Evolutionary conservation across 2,113 vertebrate species (phyloP), one percentile per base, ranked within the genome.

Genomic region (Rhinopithecus roxellana): DNA sequence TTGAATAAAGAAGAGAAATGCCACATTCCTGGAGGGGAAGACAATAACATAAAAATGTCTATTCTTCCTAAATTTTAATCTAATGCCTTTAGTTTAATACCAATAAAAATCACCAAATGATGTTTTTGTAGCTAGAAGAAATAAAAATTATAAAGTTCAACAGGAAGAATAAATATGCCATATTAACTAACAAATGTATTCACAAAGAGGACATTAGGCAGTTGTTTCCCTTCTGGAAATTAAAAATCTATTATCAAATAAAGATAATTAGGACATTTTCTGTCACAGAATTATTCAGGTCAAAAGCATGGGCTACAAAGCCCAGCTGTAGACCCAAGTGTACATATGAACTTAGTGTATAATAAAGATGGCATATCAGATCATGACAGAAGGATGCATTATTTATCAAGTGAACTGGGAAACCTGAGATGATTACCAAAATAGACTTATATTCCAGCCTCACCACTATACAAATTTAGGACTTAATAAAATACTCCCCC

Each of bases 1-100:
- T 95, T 83, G 77, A 83, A 45, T 82, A 55, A 77, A 83, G n/a
- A 83, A 90, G 23, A 95, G 30, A 82, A 85, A 83, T 52, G n/a
- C 55, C 72, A 89, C 35, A 59, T 84, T 88, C 17, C 27, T 69
- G 20, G 2, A 69, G 80, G 59, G 11, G 30, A 97, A 55, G 43
- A 91, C 43, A 91, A 45, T 14, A 43, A 23, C 40, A 87, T 57
- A 52, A 92, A 96, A 87, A 90, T 78, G 27, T 78, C 50, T 83
- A 18, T 89, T 92, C 23, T 81, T 89, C 22, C 9, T 27, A 75
- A 79, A 85, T 72, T 69, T 52, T 77, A 89, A 80, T 67, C 32
- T 38, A 67, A 83, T 88, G 11, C 7, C 30, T 83, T 79, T 50
- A 75, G 38, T 48, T 95, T 79, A 81, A 92, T 14, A 89, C 5